phyloP scores from a whole-genome alignment of 2,113 vertebrate genomes.

The Abramis brama region DNA sequence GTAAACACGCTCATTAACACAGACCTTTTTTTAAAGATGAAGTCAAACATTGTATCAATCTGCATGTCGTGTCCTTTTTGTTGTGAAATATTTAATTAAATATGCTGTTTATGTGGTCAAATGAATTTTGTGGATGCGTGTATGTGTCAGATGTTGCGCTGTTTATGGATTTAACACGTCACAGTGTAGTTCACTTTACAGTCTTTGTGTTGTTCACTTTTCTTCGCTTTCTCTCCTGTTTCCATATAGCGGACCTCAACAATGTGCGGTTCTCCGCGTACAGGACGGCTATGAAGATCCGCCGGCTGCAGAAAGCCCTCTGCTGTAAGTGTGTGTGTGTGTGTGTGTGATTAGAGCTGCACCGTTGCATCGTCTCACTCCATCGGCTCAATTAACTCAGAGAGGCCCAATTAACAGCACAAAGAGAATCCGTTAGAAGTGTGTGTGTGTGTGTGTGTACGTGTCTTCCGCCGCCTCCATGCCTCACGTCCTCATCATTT shows the following conservation, averaged over 20 bases:
- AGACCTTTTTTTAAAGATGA: not conserved
- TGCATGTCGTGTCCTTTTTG: not conserved
- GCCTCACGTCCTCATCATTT: constrained; percentile 30
- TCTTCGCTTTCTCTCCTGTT: not conserved
- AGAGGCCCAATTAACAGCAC: constrained; percentile 41
- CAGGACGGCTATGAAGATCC: constrained; percentile 97
- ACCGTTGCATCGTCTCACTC: constrained; percentile 18
- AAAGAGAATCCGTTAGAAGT: not conserved
- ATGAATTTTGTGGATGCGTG: not conserved
- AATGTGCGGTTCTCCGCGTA: constrained; percentile 98
- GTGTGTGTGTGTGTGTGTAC: constrained; percentile 20
- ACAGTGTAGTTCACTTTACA: not conserved
- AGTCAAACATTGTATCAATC: not conserved
- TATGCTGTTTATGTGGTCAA: not conserved
- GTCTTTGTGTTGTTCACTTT: not conserved
- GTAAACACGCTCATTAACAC: not conserved
- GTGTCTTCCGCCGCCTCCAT: not conserved
- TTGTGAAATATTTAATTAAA: not conserved
- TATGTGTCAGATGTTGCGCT: not conserved
- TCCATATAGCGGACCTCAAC: constrained; percentile 89
- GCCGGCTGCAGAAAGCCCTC: constrained; percentile 92
- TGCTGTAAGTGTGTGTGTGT: constrained; percentile 84
- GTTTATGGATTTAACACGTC: not conserved
- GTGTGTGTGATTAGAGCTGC: constrained; percentile 33
- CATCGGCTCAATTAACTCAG: constrained; percentile 40